Conservation (phyloP, 2,113 vertebrate genomes). For the Patagioenas fasciata region DNA sequence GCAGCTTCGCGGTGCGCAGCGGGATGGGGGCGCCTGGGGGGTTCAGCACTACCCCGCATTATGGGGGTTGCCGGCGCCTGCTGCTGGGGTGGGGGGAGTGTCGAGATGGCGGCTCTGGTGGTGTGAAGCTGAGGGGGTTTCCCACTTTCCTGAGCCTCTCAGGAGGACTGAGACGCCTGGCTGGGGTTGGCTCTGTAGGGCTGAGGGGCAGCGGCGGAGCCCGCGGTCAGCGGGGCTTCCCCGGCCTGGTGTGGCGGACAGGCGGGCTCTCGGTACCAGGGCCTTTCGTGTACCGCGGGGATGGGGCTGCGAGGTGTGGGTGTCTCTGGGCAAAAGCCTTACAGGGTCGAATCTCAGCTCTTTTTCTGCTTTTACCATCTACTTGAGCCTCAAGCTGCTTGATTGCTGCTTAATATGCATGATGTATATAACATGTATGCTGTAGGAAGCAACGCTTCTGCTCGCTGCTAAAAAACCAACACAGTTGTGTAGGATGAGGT, state of each 20-base stretch:
- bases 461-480: fast-evolving
- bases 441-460: fast-evolving
- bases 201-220: fast-evolving
- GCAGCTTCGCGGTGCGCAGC: fast-evolving
- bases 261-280: too few species aligned
- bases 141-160: fast-evolving
- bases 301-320: too few species aligned
- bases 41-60: fast-evolving
- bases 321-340: too few species aligned
- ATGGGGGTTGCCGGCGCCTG: fast-evolving
- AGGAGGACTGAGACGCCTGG: too few species aligned
- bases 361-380: too few species aligned
- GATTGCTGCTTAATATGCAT: fast-evolving
- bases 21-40: too few species aligned
- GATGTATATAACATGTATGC: too few species aligned
- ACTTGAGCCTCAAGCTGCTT: too few species aligned
- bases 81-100: too few species aligned
- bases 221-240: fast-evolving
- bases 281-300: too few species aligned
- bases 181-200: too few species aligned
- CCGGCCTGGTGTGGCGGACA: fast-evolving
- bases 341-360: too few species aligned
- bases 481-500: fast-evolving
- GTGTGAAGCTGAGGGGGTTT: not conserved
- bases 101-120: fast-evolving